These are phyloP conservation scores for Sakesphorus luctuosus DNA, from an alignment of 2,113 vertebrate species.

Conservation along the genomic window DNA sequence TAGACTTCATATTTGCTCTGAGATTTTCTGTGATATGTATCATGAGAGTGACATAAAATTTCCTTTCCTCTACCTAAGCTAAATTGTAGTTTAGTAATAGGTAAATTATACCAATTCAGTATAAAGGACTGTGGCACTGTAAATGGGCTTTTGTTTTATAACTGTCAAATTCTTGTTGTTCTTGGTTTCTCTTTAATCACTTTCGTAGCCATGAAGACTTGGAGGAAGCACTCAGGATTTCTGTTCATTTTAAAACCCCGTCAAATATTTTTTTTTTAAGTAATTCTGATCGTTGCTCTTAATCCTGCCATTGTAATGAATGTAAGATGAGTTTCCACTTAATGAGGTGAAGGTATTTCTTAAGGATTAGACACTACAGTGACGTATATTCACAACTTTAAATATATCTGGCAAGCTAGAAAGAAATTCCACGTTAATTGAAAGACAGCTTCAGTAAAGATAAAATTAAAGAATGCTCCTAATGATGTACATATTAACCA, in stretches of 20 bases:
- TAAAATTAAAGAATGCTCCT: background rate
- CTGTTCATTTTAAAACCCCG: background rate
- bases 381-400: background rate
- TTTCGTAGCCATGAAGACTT: background rate
- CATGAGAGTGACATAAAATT: background rate
- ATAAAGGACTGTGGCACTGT: background rate
- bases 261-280: background rate
- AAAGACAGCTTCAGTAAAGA: slow-evolving; percentile 14
- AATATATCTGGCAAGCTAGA: background rate
- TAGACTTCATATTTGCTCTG: background rate
- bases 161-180: background rate
- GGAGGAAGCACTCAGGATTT: background rate
- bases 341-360: background rate
- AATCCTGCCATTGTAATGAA: background rate
- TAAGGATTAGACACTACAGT: background rate
- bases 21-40: background rate
- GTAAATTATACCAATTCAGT: background rate
- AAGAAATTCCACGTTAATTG: background rate
- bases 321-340: background rate
- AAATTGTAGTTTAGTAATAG: background rate
- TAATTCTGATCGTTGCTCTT: background rate
- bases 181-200: background rate
- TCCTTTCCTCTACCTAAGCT: background rate
- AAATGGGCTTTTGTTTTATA: background rate
- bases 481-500: background rate